These are phyloP conservation scores for Dryas iulia DNA, from an alignment of 1,140 invertebrate species.

Conservation along the genomic window DNA sequence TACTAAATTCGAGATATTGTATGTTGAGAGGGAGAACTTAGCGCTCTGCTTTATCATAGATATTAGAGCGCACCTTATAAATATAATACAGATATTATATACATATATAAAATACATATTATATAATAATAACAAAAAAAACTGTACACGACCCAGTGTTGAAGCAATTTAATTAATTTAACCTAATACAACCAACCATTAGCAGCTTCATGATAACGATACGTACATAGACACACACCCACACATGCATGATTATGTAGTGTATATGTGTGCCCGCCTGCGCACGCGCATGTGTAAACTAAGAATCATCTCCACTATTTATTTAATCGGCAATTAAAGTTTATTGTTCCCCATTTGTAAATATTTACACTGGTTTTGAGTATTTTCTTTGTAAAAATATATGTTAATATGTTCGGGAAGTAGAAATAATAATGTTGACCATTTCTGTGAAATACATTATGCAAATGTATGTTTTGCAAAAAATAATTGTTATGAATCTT, in stretches of 20 bases:
- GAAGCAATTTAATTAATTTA: background rate
- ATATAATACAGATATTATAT: no score
- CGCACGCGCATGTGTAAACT: background rate
- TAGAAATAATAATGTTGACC: background rate
- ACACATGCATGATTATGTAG: background rate
- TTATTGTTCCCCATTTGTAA: background rate
- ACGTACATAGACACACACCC: conserved; percentile 16
- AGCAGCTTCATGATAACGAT: background rate
- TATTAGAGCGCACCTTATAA: no score
- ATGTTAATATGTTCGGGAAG: background rate
- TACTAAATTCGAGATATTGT: no score
- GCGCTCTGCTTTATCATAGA: no score
- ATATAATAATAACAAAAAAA: no score
- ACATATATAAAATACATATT: no score
- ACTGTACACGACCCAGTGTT: background rate
- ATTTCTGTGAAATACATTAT: background rate
- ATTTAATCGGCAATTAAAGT: background rate
- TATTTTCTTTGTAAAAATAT: background rate
- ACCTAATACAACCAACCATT: background rate
- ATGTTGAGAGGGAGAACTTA: no score
- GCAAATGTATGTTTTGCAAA: no score
- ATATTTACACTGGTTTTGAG: background rate
- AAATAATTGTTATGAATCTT: no score
- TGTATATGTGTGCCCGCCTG: background rate
- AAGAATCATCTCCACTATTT: background rate